Evolutionary conservation across 2,888 invertebrate genomes (phyloP), one percentile per base, ranked within the genome.

Genomic region (Dilophus febrilis): DNA sequence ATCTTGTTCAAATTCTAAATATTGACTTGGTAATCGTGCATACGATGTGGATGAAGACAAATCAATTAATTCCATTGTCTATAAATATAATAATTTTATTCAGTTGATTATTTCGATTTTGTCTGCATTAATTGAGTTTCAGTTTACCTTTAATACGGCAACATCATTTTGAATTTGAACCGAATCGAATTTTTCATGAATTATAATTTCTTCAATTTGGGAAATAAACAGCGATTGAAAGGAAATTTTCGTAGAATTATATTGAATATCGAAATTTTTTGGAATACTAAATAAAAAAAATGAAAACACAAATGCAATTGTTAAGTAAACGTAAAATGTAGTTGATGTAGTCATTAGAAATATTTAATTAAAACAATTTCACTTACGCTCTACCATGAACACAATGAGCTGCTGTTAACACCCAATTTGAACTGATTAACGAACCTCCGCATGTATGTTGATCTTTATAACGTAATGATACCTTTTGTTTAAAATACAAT

Each of bases 101-200:
- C 59, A 47, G n/a, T n/a, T n/a, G n/a, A n/a, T n/a, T n/a, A n/a
- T n/a, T n/a, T n/a, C n/a, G 39, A 31, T 13, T 13, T 31, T 13
- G 7, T 4, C 7, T 5, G 13, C 8, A 6, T 22, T 22, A 22
- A 22, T 22, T 6, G 4, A 22, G 22, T 22, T 8, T 6, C 5
- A 6, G 4, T n/a, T n/a, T 22, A 22, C 22, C 22, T 8, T 22
- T 22, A 22, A 8, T 6, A 22, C 22, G 8, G 59, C 58, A 28
- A 60, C 56, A 17, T 60, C 60, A 30, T 58, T 46, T 3, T 51
- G 42, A 22, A 47, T 49, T 40, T 56, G 47, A 18, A 42, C 34
- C 3, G 55, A 51, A 13, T 48, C 43, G 34, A 56, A 58, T 28
- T 49, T 51, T 2, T 54, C 49, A 42, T 59, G 60, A 2, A 53